Conservation (phyloP, 2,888 invertebrate species). For the Limulus polyphemus region DNA sequence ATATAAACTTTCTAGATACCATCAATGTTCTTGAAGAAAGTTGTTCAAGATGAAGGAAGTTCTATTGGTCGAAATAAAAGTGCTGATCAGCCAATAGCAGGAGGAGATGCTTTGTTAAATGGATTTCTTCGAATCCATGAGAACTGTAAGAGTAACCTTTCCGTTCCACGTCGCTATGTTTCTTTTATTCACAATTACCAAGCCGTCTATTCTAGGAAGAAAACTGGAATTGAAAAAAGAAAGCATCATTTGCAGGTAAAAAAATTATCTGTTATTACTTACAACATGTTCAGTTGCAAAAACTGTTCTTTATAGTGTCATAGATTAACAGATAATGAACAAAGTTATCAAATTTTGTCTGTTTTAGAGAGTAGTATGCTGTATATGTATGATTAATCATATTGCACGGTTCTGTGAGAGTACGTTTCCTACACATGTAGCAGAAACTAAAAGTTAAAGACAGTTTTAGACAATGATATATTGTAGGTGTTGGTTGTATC, state of each 20-base stretch:
- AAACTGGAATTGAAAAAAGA: constrained; percentile 46
- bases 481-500: too few species aligned
- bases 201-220: constrained; percentile 50
- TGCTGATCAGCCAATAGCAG: neutral
- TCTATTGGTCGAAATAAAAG: neutral
- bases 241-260: constrained; percentile 52
- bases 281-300: too few species aligned
- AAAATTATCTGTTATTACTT: too few species aligned
- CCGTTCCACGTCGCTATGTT: constrained; percentile 42
- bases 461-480: too few species aligned
- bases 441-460: too few species aligned
- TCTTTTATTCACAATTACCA: constrained; percentile 43
- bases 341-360: too few species aligned
- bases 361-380: too few species aligned
- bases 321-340: too few species aligned
- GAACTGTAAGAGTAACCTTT: constrained; percentile 27
- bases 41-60: neutral
- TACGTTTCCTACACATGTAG: too few species aligned
- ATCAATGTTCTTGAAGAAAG: neutral
- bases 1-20: neutral
- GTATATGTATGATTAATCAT: too few species aligned
- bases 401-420: too few species aligned
- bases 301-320: too few species aligned
- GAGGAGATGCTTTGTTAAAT: constrained; percentile 28
- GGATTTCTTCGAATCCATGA: constrained; percentile 42